Base-by-base conservation (phyloP, 2,888 invertebrate species). In the Maniola hyperantus region DNA sequence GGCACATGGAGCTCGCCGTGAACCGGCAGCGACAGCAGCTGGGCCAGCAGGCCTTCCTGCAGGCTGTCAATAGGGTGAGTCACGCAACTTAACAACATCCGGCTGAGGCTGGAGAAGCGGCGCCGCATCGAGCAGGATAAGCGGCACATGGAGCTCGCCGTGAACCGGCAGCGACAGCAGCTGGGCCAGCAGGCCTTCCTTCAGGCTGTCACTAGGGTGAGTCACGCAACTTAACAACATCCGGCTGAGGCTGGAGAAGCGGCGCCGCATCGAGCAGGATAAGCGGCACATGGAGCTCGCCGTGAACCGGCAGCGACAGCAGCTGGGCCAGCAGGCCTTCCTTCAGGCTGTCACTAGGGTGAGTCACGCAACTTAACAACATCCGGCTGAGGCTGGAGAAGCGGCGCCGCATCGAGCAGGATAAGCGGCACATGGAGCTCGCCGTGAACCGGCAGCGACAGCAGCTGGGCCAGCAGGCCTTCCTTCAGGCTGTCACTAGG, bases 161-260 rank as follows among this genome's bases (percentile, higher is more conserved):
- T 95, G 94, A 95, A 94, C 78, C 95, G 96, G 76, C 97, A 98
- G 83, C 93, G 98, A 70, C 97, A 98, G 84, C 97, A 97, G 89
- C 94, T 98, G 63, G 97, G 98, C 36, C 98, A 98, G 85, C 97
- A 97, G 73, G 98, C 98, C 6, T 98, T 98, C n/a, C 92, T 98
- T 72, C 97, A 97, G 87, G 97, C 97, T 69, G 96, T 97, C 73
- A 95, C 96, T 60, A 95, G 96, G 95, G 97, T 96, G 87, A 89
- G 95, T 96, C 62, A 95, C 96, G 20, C 97, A 99, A 83, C 91
- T 99, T 69, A 96, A 96, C 81, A 97, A 97, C 80, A 97, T 99
- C 74, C 94, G 97, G 69, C 93, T 98, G 87, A 97, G 98, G 91
- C 91, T 99, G 89, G 98, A 99, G 91, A 98, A 97, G 87, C 93